Evolutionary conservation across 2,888 invertebrate species (phyloP).

Genomic region (Caprella mutica): DNA sequence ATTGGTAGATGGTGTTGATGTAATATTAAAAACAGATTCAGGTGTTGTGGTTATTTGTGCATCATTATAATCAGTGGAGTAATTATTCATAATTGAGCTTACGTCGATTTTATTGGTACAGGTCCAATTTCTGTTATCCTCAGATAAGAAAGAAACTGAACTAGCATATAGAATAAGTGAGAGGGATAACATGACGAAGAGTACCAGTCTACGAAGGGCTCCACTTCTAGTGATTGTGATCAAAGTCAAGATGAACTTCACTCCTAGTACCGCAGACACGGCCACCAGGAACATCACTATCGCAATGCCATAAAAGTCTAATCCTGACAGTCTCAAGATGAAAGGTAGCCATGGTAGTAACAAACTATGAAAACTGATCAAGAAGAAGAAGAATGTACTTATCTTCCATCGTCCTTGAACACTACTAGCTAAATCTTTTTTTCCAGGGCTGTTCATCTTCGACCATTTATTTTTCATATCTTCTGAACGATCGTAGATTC

Average conservation of each 20-base stretch:
- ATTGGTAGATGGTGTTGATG: background rate
- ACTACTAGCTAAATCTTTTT: background rate
- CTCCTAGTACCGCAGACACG: constrained; percentile 17
- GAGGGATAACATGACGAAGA: constrained; percentile 9
- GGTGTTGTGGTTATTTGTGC: background rate
- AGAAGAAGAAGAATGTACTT: constrained; percentile 19
- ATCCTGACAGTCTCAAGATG: constrained; percentile 14
- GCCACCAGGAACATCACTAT: constrained; percentile 7
- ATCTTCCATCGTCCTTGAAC: constrained; percentile 24
- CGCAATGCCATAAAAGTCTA: constrained; percentile 13
- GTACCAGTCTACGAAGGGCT: constrained; percentile 13
- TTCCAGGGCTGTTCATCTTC: background rate
- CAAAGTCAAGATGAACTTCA: constrained; percentile 6
- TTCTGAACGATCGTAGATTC: too few species aligned
- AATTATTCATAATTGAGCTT: too few species aligned
- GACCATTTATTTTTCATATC: too few species aligned
- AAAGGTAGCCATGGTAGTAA: constrained; percentile 21
- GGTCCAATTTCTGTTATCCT: background rate
- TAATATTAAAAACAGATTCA: background rate
- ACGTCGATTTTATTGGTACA: background rate
- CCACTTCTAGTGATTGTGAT: constrained; percentile 19
- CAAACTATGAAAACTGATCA: constrained; percentile 21
- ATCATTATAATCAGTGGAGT: too few species aligned
- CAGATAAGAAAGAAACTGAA: background rate
- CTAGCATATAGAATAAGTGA: background rate